These are phyloP conservation scores for Otocyon megalotis DNA, from an alignment of 2,113 vertebrate species.

Conservation along the genomic window DNA sequence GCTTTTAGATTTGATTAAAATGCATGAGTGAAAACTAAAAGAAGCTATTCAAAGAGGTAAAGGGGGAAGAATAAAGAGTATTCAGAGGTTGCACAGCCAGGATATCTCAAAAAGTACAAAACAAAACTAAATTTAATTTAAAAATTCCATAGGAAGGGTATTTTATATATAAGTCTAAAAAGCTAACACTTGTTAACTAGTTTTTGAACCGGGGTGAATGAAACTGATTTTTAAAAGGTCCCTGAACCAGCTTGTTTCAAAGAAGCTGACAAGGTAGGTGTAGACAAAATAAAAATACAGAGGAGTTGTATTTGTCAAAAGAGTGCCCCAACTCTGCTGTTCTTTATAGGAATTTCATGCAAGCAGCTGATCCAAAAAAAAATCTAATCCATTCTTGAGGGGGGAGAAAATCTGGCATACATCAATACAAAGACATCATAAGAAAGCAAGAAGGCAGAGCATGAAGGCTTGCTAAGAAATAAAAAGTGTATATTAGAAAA, in stretches of 20 bases:
- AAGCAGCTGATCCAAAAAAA: neutral
- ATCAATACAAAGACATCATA: neutral
- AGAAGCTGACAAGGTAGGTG: neutral
- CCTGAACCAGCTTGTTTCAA: neutral
- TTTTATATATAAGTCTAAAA: neutral
- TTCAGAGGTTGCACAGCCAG: neutral
- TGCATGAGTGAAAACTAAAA: conserved; percentile 14
- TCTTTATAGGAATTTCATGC: neutral
- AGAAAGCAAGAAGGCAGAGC: neutral
- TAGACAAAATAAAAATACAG: neutral
- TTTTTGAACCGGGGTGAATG: neutral
- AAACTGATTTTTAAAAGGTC: neutral
- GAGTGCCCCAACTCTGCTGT: neutral
- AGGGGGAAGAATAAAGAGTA: neutral
- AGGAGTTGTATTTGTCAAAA: neutral
- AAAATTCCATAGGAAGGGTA: neutral
- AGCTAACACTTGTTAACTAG: neutral
- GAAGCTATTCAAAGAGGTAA: neutral
- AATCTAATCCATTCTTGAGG: neutral
- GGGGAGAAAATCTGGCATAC: neutral
- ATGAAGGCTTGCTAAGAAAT: neutral
- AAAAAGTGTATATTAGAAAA: neutral
- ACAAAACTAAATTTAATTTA: neutral
- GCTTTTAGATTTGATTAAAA: conserved; percentile 29
- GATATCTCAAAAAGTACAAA: neutral